Percentiles rank a stretch among this genome's conserved stretches.
phyloP scores from a whole-genome alignment of 2,797 vertebrate genomes.

The Benthosema pterotum region DNA sequence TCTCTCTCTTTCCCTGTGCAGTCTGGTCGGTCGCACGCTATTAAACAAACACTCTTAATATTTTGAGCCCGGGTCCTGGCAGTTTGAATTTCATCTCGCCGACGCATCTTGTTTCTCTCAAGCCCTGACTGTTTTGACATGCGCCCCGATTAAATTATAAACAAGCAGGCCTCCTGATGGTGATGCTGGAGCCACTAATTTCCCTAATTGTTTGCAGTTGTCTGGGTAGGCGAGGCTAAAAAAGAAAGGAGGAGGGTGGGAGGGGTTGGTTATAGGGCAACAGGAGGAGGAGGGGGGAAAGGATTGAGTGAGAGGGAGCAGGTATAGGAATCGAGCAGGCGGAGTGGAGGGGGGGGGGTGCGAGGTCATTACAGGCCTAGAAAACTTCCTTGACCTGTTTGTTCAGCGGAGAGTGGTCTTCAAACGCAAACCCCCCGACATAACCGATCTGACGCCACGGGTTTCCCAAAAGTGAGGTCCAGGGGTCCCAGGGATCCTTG shows the following conservation, averaged over 20 bases:
- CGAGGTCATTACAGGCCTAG: slow-evolving; percentile 82
- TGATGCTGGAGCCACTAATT: slow-evolving; percentile 99
- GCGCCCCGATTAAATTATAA: slow-evolving; percentile 99
- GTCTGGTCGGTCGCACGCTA: slow-evolving; percentile 95
- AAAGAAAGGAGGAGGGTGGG: slow-evolving; percentile 83
- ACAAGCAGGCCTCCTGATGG: slow-evolving; percentile 99
- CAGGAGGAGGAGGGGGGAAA: slow-evolving; percentile 40
- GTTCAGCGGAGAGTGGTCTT: slow-evolving; percentile 93
- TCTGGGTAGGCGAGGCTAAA: slow-evolving; percentile 88
- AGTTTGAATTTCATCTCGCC: slow-evolving; percentile 99
- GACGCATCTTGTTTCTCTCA: slow-evolving; percentile 99
- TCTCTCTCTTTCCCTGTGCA: slow-evolving; percentile 63
- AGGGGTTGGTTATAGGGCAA: too few relatives aligned
- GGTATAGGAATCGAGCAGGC: background rate
- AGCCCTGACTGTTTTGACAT: slow-evolving; percentile 99
- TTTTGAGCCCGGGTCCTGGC: slow-evolving; percentile 98
- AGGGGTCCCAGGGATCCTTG: too few relatives aligned
- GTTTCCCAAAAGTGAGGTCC: too few relatives aligned
- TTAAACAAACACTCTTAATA: slow-evolving; percentile 99
- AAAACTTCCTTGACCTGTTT: slow-evolving; percentile 94
- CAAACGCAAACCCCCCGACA: slow-evolving; percentile 91
- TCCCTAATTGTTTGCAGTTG: slow-evolving; percentile 99
- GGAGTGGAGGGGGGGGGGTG: background rate
- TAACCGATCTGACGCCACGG: slow-evolving; percentile 89
- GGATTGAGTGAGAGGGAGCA: slow-evolving; percentile 46